Evolutionary conservation across 2,888 invertebrate genomes (phyloP).

Genomic region (Sarcophaga carnaria): DNA sequence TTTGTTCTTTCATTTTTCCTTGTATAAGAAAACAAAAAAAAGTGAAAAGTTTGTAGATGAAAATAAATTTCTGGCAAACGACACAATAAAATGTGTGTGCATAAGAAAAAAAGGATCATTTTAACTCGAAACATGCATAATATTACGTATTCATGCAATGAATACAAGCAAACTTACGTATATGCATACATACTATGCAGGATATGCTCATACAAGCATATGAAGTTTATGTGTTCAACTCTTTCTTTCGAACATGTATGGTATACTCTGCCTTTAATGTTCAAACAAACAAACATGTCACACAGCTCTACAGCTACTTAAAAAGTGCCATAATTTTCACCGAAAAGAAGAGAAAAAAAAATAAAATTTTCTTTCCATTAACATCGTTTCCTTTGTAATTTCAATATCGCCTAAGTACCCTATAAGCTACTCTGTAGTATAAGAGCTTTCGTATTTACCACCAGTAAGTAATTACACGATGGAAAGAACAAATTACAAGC

Average conservation of each 20-base stretch:
- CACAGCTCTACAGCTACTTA: slow-evolving; percentile 41
- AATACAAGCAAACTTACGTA: neutral
- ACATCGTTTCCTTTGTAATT: slow-evolving; percentile 19
- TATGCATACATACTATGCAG: neutral
- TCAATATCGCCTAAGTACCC: neutral
- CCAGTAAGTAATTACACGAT: no score
- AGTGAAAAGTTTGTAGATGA: neutral
- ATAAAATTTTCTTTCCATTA: slow-evolving; percentile 52
- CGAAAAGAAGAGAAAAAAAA: slow-evolving; percentile 38
- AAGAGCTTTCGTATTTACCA: no score
- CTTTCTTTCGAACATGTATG: neutral
- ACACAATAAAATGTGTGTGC: slow-evolving; percentile 20
- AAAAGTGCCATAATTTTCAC: slow-evolving; percentile 62
- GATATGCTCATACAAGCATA: neutral
- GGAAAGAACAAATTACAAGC: no score
- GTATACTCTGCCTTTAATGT: neutral
- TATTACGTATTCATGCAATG: neutral
- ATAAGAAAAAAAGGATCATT: slow-evolving; percentile 8
- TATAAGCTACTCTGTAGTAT: neutral
- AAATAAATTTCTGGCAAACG: slow-evolving; percentile 33
- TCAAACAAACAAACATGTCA: slow-evolving; percentile 32
- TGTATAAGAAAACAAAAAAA: neutral
- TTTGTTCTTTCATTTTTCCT: neutral
- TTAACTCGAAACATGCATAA: slow-evolving; percentile 6
- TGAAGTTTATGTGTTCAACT: neutral